These are phyloP conservation scores for Ciconia maguari DNA, from an alignment of 2,113 vertebrate species.

Conservation along the genomic window DNA sequence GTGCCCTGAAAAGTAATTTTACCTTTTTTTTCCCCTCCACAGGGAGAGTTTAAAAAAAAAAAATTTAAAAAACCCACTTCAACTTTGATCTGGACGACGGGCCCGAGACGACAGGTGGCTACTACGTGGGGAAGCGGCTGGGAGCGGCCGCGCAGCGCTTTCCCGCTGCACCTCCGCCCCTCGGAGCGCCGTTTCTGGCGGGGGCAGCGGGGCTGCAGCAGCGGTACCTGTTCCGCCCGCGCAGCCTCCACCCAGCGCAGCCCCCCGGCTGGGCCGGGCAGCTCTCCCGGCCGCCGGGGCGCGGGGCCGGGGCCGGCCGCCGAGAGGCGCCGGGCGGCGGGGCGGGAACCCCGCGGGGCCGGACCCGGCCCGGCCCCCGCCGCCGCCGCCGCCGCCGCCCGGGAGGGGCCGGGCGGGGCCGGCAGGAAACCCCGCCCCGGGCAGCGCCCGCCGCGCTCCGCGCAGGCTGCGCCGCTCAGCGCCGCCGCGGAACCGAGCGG, in stretches of 20 bases:
- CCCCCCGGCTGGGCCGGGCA: neutral
- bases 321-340: neutral
- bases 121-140: neutral
- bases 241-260: neutral
- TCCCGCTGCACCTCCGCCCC: neutral
- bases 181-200: neutral
- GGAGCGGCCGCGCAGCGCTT: neutral
- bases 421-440: neutral
- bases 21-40: fast-evolving
- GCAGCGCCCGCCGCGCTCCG: neutral
- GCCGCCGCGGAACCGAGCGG: neutral
- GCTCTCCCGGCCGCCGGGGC: neutral
- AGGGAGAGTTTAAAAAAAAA: neutral
- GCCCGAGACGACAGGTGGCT: slow-evolving; percentile 7
- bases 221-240: neutral
- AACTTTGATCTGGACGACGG: neutral
- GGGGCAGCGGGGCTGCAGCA: neutral
- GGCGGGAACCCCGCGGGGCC: neutral
- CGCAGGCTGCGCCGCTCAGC: neutral
- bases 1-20: neutral
- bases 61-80: neutral
- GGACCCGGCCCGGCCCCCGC: neutral
- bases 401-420: slow-evolving; percentile 1
- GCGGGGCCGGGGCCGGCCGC: neutral
- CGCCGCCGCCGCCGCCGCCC: neutral